Evolutionary conservation across 2,797 vertebrate genomes (phyloP).

Genomic region (Tenualosa thibaudeaui): DNA sequence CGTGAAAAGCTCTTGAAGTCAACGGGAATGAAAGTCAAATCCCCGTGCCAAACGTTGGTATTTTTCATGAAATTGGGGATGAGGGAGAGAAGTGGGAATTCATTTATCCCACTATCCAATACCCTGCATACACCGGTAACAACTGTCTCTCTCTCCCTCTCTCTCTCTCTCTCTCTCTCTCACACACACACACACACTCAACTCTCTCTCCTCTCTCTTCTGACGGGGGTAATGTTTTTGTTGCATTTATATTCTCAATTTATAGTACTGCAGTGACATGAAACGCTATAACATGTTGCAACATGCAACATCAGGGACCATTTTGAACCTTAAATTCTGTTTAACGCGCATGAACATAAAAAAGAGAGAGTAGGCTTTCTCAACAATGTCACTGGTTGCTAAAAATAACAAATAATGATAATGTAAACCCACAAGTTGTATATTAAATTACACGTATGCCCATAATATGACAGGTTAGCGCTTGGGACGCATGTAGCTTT

Average conservation of each 20-base stretch:
- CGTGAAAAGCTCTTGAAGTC: constrained; percentile 38
- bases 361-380: background rate
- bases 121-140: background rate
- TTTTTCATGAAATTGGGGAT: constrained; percentile 33
- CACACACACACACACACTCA: background rate
- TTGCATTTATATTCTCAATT: background rate
- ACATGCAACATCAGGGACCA: background rate
- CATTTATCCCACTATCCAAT: background rate
- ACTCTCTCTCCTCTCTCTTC: background rate
- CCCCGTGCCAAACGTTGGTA: constrained; percentile 41
- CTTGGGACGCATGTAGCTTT: background rate
- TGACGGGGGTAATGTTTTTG: background rate
- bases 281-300: background rate
- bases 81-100: constrained; percentile 24
- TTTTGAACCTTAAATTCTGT: background rate
- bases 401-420: constrained; percentile 22
- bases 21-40: constrained; percentile 38
- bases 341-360: background rate
- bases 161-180: constrained; percentile 1
- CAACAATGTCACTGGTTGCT: background rate
- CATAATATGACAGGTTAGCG: background rate
- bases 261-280: background rate
- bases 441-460: background rate
- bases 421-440: background rate
- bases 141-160: background rate